Percentiles rank a stretch among this genome's conserved stretches.
phyloP scores from a whole-genome alignment of 2,888 invertebrate genomes.

The Meloe dianella region DNA sequence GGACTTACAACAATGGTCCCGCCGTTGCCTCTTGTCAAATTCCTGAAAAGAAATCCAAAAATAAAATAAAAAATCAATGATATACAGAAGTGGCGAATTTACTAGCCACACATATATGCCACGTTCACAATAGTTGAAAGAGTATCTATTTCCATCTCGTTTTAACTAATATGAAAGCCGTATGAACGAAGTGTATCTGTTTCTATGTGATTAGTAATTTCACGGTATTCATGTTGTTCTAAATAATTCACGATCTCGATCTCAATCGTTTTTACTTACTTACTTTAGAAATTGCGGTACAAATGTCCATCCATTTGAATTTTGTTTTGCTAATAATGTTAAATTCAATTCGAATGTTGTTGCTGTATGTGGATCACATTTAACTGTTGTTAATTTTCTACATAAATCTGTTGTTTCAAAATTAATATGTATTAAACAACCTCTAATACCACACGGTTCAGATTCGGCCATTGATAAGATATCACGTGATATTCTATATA shows the following conservation, averaged over 20 bases:
- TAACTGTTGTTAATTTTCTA: slow-evolving; percentile 78
- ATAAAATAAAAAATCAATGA: slow-evolving; percentile 28
- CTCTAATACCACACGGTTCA: slow-evolving; percentile 88
- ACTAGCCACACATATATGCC: too few relatives aligned
- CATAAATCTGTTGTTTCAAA: slow-evolving; percentile 70
- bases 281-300: slow-evolving; percentile 89
- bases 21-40: slow-evolving; percentile 73
- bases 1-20: slow-evolving; percentile 85
- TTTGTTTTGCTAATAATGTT: slow-evolving; percentile 85
- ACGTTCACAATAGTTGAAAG: too few relatives aligned
- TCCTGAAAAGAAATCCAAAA: slow-evolving; percentile 65
- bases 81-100: too few relatives aligned
- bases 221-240: too few relatives aligned
- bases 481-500: slow-evolving; percentile 79
- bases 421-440: slow-evolving; percentile 84
- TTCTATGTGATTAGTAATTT: too few relatives aligned
- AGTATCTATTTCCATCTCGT: too few relatives aligned
- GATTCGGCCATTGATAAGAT: slow-evolving; percentile 83
- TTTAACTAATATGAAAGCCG: too few relatives aligned
- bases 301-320: slow-evolving; percentile 83
- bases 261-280: slow-evolving; percentile 56
- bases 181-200: too few relatives aligned
- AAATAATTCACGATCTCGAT: not conserved
- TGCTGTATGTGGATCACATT: slow-evolving; percentile 83
- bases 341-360: slow-evolving; percentile 90